Conservation (phyloP, 1,140 invertebrate species). For the Chionoecetes opilio region DNA sequence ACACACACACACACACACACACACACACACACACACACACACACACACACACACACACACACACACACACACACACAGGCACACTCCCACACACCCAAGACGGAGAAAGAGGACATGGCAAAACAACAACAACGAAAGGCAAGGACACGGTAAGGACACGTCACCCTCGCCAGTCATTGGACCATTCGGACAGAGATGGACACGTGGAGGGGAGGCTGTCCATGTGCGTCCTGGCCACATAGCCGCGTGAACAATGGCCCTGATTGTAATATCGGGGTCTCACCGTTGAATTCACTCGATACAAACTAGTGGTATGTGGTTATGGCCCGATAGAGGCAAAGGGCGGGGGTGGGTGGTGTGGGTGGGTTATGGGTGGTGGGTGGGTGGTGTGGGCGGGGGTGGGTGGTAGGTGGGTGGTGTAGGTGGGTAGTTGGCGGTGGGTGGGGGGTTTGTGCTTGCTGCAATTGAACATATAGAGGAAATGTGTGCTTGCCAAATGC, state of each 20-base stretch:
- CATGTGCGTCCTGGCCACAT: constrained; percentile 44
- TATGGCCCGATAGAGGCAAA: constrained; percentile 36
- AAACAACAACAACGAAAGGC: neutral
- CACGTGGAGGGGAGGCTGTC: constrained; percentile 9
- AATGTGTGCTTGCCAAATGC: constrained; percentile 52
- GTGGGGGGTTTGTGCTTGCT: neutral
- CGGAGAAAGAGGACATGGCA: constrained; percentile 17
- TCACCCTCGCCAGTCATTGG: constrained; percentile 61
- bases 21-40: constrained; percentile 44
- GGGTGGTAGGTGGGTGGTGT: too few relatives aligned
- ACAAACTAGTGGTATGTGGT: constrained; percentile 66
- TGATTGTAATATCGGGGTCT: constrained; percentile 73
- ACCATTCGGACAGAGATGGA: constrained; percentile 67
- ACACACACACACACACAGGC: constrained; percentile 11
- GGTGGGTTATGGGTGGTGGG: too few relatives aligned
- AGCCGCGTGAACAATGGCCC: constrained; percentile 64
- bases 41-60: constrained; percentile 2
- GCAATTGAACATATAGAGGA: constrained; percentile 57
- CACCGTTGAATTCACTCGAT: constrained; percentile 69
- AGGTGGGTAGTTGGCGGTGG: too few relatives aligned
- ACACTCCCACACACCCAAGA: constrained; percentile 2
- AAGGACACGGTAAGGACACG: constrained; percentile 49
- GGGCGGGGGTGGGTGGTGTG: too few relatives aligned
- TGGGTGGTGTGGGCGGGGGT: too few relatives aligned
- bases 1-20: neutral